A percentile compares a stretch with the other conserved stretches of the same genome.
Evolutionary conservation across 2,113 vertebrate genomes (phyloP).

Genomic region (Serinus canaria): DNA sequence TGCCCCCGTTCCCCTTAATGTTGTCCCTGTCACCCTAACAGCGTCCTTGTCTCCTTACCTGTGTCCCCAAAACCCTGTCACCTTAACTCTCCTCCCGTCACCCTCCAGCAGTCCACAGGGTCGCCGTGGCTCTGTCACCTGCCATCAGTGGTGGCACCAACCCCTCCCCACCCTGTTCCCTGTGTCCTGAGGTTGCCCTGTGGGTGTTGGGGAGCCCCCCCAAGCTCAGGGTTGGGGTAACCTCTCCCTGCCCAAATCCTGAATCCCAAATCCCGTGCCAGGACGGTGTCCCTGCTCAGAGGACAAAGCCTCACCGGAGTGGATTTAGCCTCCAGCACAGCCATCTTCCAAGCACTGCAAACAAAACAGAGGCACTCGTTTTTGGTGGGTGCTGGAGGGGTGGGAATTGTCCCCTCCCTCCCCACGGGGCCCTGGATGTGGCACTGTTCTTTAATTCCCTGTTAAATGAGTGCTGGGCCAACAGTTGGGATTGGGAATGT

Average conservation of each 20-base stretch:
- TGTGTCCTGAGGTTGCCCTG: background rate
- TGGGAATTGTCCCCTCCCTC: background rate
- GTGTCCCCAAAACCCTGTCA: background rate
- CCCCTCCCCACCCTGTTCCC: background rate
- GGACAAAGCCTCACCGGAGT: constrained; percentile 80
- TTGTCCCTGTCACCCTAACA: no score
- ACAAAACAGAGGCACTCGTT: background rate
- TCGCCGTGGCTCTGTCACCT: background rate
- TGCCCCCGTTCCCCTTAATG: no score
- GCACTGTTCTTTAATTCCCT: background rate
- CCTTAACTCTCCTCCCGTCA: background rate
- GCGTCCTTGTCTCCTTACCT: background rate
- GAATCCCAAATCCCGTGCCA: background rate
- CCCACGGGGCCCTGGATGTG: fast-evolving
- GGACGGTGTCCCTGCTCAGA: background rate
- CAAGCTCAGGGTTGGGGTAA: background rate
- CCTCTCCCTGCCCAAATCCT: background rate
- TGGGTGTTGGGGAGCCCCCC: background rate
- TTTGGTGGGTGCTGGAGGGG: background rate
- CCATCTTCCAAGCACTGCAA: constrained; percentile 91
- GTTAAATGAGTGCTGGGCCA: fast-evolving
- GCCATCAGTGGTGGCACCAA: background rate
- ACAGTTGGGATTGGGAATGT: background rate
- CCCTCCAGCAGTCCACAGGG: no score
- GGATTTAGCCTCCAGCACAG: constrained; percentile 83